Percentiles rank a stretch among this genome's conserved stretches.
Conservation (phyloP, 2,797 vertebrate genomes). For the Myotis daubentonii region DNA sequence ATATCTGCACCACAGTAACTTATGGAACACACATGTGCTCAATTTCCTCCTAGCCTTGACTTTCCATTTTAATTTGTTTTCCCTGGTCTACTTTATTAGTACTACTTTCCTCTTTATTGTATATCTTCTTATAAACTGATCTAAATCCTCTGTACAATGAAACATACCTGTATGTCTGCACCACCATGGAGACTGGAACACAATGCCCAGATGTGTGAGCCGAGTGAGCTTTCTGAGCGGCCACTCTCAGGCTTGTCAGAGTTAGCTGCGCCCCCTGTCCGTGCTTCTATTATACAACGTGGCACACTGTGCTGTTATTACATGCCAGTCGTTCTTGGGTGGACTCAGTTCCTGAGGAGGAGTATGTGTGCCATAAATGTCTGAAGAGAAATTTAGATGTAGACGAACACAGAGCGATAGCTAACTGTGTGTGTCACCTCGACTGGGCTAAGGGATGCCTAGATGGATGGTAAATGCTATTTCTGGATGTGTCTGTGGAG, state of each 20-base stretch:
- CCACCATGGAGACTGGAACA: background rate
- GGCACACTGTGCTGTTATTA: background rate
- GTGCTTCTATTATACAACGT: background rate
- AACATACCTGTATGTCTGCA: background rate
- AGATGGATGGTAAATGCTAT: background rate
- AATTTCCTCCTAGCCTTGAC: background rate
- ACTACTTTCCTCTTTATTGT: background rate
- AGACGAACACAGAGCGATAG: background rate
- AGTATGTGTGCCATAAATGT: background rate
- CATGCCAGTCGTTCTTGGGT: background rate
- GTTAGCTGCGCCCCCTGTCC: background rate
- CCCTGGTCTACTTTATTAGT: background rate
- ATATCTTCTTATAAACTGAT: background rate
- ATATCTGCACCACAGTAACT: background rate
- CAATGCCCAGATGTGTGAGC: background rate
- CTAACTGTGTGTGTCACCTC: background rate
- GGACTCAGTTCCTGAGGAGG: background rate
- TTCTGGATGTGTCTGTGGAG: background rate
- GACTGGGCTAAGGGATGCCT: background rate
- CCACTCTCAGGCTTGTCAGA: background rate
- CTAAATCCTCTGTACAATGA: background rate
- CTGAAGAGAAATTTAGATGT: background rate
- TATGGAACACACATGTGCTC: background rate
- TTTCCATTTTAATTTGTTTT: background rate
- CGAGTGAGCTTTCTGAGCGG: background rate